phyloP scores from a whole-genome alignment of 2,113 vertebrate species.

The Cynopterus brachyotis region DNA sequence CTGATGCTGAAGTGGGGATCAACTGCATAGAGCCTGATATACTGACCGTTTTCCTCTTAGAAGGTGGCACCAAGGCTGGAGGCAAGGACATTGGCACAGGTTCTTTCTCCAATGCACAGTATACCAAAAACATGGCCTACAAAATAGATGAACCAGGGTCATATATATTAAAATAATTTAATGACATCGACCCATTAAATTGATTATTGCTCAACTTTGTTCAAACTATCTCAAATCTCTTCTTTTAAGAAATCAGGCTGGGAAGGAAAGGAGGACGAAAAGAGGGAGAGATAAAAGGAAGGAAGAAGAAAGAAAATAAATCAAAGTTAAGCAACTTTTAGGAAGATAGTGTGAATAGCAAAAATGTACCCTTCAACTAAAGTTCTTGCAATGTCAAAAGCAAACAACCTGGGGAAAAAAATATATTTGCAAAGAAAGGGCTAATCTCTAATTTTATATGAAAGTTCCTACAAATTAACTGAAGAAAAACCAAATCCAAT shows the following conservation, averaged over 20 bases:
- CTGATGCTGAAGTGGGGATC: conserved; percentile 87
- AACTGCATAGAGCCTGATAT: conserved; percentile 87
- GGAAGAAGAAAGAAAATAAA: background rate
- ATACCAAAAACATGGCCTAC: conserved; percentile 99
- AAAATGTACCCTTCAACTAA: conserved; percentile 9
- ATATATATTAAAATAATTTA: conserved; percentile 53
- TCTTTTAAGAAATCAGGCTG: conserved; percentile 21
- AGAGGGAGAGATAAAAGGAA: background rate
- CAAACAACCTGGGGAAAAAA: conserved; percentile 1
- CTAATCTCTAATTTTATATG: background rate
- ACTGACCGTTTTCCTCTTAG: conserved; percentile 93
- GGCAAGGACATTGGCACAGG: conserved; percentile 96
- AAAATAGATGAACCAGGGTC: conserved; percentile 62
- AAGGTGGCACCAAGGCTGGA: conserved; percentile 93
- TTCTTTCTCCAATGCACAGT: conserved; percentile 97
- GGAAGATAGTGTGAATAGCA: background rate
- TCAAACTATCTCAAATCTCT: background rate
- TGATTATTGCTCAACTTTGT: conserved; percentile 14
- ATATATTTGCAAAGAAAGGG: conserved; percentile 19
- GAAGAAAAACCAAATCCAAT: background rate
- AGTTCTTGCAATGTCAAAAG: conserved; percentile 14
- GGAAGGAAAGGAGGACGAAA: background rate
- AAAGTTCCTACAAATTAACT: conserved; percentile 39
- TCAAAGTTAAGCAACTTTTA: conserved; percentile 10
- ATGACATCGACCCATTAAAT: background rate